These are phyloP conservation scores for Sminthopsis crassicaudata DNA, from an alignment of 2,113 vertebrate genomes.

Conservation along the genomic window DNA sequence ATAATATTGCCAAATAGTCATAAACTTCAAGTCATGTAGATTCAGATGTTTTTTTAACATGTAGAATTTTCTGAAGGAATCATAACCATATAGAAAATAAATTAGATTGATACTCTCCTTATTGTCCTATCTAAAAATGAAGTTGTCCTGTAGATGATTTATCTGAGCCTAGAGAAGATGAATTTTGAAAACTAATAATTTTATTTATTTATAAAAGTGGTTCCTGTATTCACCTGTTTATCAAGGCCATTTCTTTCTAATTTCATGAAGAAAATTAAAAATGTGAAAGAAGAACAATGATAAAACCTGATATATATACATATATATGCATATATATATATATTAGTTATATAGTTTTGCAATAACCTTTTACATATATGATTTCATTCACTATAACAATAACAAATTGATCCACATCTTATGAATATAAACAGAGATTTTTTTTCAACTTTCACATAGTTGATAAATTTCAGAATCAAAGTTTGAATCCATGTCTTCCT, in stretches of 20 bases:
- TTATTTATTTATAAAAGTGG: background rate
- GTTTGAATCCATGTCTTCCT: background rate
- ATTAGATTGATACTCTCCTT: background rate
- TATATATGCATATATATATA: too few species aligned
- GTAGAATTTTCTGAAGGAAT: background rate
- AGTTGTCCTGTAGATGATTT: background rate
- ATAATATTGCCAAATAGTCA: background rate
- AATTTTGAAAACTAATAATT: background rate
- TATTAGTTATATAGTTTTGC: background rate
- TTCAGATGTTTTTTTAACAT: background rate
- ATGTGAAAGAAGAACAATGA: background rate
- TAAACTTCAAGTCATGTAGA: background rate
- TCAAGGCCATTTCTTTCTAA: background rate
- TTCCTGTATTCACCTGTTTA: background rate
- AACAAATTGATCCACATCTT: background rate
- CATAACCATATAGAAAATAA: too few species aligned
- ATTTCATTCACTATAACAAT: background rate
- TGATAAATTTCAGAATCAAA: background rate
- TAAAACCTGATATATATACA: background rate
- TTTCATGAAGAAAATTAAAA: background rate
- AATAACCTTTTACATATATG: background rate
- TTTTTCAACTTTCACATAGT: background rate
- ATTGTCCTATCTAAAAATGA: background rate
- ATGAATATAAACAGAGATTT: background rate
- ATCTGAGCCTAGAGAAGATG: background rate